Percentiles rank a stretch among this genome's conserved stretches.
Evolutionary conservation across 2,797 vertebrate species (phyloP).

Genomic region (Girardinus metallicus): DNA sequence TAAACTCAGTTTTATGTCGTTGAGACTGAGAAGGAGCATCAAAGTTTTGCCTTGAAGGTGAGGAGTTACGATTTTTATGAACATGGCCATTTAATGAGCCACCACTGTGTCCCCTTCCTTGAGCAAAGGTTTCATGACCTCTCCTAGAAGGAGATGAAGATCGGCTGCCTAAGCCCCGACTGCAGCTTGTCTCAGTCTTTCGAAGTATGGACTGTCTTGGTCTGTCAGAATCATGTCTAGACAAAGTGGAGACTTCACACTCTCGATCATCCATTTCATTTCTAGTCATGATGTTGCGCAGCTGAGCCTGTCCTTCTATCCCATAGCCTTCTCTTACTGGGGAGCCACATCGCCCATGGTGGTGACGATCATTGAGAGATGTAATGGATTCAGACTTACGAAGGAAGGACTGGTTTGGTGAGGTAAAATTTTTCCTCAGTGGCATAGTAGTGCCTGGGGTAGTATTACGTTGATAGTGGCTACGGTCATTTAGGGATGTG

Average conservation of each 20-base stretch:
- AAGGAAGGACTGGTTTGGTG: slow-evolving; percentile 50
- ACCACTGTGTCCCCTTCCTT: slow-evolving; percentile 55
- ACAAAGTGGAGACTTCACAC: slow-evolving; percentile 30
- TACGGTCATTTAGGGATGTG: slow-evolving; percentile 55
- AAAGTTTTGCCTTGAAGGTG: slow-evolving; percentile 60
- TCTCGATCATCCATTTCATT: slow-evolving; percentile 53
- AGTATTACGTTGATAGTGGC: slow-evolving; percentile 70
- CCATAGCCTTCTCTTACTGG: slow-evolving; percentile 82
- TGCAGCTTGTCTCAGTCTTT: slow-evolving; percentile 54
- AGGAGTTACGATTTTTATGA: slow-evolving; percentile 58
- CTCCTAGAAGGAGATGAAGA: slow-evolving; percentile 66
- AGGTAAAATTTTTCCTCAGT: slow-evolving; percentile 56
- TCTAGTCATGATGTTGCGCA: slow-evolving; percentile 58
- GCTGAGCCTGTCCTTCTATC: slow-evolving; percentile 67
- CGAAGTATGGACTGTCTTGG: slow-evolving; percentile 54
- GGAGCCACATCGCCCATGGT: slow-evolving; percentile 74
- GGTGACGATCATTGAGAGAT: slow-evolving; percentile 62
- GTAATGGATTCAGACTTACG: slow-evolving; percentile 68
- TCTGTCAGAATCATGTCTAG: slow-evolving; percentile 42
- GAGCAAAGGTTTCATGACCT: slow-evolving; percentile 43
- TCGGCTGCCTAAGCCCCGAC: slow-evolving; percentile 38
- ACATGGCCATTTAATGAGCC: slow-evolving; percentile 32
- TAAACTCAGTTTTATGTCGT: slow-evolving; percentile 55
- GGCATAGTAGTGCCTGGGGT: slow-evolving; percentile 72
- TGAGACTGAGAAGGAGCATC: slow-evolving; percentile 61